These are phyloP conservation scores for Eonycteris spelaea DNA, from an alignment of 2,113 vertebrate species.

Conservation along the genomic window DNA sequence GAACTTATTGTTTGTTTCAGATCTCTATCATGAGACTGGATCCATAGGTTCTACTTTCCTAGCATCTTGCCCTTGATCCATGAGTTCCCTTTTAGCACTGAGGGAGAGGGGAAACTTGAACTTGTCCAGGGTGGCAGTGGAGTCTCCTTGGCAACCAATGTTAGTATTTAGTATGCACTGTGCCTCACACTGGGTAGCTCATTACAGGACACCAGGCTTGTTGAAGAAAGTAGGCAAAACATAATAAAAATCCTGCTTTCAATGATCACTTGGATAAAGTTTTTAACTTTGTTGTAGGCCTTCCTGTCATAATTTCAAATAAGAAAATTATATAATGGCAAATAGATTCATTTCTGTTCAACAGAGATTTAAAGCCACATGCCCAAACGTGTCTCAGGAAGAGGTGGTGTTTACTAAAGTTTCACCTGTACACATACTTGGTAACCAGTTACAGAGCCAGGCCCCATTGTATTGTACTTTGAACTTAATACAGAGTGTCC, in stretches of 20 bases:
- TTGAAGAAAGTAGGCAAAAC: neutral
- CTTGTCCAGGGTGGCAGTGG: neutral
- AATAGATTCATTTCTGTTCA: neutral
- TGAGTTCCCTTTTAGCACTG: neutral
- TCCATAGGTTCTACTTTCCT: neutral
- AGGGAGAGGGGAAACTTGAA: neutral
- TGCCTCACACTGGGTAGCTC: neutral
- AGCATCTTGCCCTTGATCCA: neutral
- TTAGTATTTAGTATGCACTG: neutral
- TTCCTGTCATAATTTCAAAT: constrained; percentile 45
- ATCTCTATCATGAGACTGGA: neutral
- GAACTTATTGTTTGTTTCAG: neutral
- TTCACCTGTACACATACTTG: neutral
- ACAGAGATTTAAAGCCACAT: constrained; percentile 10
- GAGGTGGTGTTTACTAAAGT: neutral
- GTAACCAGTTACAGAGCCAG: neutral
- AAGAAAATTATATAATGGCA: constrained; percentile 8
- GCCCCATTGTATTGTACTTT: neutral
- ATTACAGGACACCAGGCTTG: neutral
- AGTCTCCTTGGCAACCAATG: neutral
- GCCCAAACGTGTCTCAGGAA: neutral
- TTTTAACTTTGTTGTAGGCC: constrained; percentile 43
- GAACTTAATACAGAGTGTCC: neutral
- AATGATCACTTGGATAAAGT: constrained; percentile 40
- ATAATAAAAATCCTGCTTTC: constrained; percentile 20